A percentile compares a stretch with the other conserved stretches of the same genome.
Conservation (phyloP, 2,797 vertebrate genomes). For the Perodicticus potto region DNA sequence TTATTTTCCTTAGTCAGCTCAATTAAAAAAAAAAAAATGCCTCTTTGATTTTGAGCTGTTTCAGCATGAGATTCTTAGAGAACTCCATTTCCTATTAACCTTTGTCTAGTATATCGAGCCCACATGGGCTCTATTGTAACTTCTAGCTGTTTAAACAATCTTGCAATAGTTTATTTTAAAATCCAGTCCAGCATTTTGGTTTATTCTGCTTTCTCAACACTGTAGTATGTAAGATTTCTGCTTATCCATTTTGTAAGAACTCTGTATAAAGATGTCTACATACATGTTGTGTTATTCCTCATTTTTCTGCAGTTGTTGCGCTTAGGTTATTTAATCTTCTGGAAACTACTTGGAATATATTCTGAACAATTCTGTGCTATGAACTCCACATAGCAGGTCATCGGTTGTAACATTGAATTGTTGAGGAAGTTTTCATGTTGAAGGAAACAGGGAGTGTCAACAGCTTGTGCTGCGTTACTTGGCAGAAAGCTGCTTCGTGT, state of each 20-base stretch:
- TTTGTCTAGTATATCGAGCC: background rate
- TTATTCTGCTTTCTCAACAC: conserved; percentile 30
- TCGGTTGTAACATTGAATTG: conserved; percentile 51
- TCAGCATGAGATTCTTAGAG: conserved; percentile 53
- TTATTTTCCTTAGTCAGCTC: conserved; percentile 62
- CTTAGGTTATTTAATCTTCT: conserved; percentile 38
- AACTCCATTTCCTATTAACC: conserved; percentile 50
- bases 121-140: conserved; percentile 1
- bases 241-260: background rate
- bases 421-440: conserved; percentile 54
- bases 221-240: conserved; percentile 52
- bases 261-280: background rate
- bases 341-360: conserved; percentile 38
- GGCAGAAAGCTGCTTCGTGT: conserved; percentile 53
- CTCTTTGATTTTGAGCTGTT: conserved; percentile 48
- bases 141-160: conserved; percentile 15
- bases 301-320: background rate
- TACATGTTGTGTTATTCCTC: conserved; percentile 8
- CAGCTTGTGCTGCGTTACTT: conserved; percentile 50
- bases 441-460: conserved; percentile 56
- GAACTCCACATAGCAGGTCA: conserved; percentile 42
- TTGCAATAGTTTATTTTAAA: conserved; percentile 62
- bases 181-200: conserved; percentile 7
- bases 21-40: background rate
- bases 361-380: conserved; percentile 50